A percentile compares a stretch with the other conserved stretches of the same genome.
phyloP scores from a whole-genome alignment of 2,888 invertebrate genomes.

The Lissocephala sabroskyi region DNA sequence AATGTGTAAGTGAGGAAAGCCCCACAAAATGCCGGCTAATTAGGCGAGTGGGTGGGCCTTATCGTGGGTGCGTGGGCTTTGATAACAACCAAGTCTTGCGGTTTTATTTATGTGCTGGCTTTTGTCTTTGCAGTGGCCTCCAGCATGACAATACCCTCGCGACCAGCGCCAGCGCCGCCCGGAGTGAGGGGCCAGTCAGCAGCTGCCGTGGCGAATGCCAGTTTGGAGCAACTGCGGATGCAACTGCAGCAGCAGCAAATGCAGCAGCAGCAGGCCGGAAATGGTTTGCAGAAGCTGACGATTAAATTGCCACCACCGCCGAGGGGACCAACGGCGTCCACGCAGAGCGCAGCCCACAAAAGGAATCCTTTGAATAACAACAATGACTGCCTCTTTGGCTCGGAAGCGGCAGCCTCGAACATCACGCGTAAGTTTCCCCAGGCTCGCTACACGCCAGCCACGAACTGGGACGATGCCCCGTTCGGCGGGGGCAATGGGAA shows the following conservation, averaged over 20 bases:
- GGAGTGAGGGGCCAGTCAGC: slow-evolving; percentile 55
- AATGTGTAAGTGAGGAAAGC: too few relatives aligned
- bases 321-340: slow-evolving; percentile 43
- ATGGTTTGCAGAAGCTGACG: slow-evolving; percentile 59
- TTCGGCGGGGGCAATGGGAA: slow-evolving; percentile 51
- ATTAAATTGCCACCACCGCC: slow-evolving; percentile 71
- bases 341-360: slow-evolving; percentile 15
- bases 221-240: slow-evolving; percentile 65
- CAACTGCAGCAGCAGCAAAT: slow-evolving; percentile 60
- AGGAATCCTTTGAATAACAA: slow-evolving; percentile 33
- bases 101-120: too few relatives aligned
- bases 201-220: slow-evolving; percentile 67
- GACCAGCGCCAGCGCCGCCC: slow-evolving; percentile 72
- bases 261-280: slow-evolving; percentile 52
- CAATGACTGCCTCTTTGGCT: slow-evolving; percentile 27
- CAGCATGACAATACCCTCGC: slow-evolving; percentile 71
- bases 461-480: slow-evolving; percentile 69
- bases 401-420: slow-evolving; percentile 33
- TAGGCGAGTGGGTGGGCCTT: too few relatives aligned
- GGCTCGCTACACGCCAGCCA: slow-evolving; percentile 69
- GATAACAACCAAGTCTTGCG: too few relatives aligned
- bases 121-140: slow-evolving; percentile 22
- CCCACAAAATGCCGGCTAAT: too few relatives aligned
- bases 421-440: slow-evolving; percentile 69
- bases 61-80: too few relatives aligned